phyloP scores from a whole-genome alignment of 1,140 invertebrate genomes.

The Atta texana region DNA sequence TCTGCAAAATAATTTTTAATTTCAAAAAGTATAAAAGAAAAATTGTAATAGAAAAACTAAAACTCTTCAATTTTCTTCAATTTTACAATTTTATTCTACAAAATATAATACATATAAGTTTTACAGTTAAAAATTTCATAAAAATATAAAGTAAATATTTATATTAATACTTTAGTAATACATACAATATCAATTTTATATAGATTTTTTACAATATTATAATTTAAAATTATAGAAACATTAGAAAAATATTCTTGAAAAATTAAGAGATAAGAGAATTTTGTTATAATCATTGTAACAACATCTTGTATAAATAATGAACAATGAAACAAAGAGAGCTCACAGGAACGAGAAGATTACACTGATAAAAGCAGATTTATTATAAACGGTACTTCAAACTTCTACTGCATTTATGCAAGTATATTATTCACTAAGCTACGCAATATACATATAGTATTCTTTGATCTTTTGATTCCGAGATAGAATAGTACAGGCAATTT shows the following conservation, averaged over 20 bases:
- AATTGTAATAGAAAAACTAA: background rate
- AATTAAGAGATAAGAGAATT: background rate
- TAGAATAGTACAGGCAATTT: background rate
- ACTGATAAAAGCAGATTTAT: background rate
- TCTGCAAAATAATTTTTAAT: background rate
- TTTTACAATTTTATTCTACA: background rate
- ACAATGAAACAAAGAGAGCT: background rate
- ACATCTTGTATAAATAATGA: background rate
- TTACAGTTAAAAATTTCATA: background rate
- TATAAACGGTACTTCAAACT: slow-evolving; percentile 39
- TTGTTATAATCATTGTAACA: background rate
- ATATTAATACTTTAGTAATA: background rate
- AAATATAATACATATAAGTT: background rate
- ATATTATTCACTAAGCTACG: background rate
- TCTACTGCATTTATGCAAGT: slow-evolving; percentile 12
- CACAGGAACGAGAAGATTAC: slow-evolving; percentile 6
- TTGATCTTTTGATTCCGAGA: slow-evolving; percentile 33
- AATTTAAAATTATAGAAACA: too few relatives aligned
- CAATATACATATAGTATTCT: background rate
- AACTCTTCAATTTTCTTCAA: background rate
- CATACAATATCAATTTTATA: background rate
- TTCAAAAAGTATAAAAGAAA: background rate
- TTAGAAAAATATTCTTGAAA: background rate
- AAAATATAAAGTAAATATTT: background rate
- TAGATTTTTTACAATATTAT: background rate